phyloP scores from a whole-genome alignment of 1,140 invertebrate species.

The Mercenaria mercenaria region DNA sequence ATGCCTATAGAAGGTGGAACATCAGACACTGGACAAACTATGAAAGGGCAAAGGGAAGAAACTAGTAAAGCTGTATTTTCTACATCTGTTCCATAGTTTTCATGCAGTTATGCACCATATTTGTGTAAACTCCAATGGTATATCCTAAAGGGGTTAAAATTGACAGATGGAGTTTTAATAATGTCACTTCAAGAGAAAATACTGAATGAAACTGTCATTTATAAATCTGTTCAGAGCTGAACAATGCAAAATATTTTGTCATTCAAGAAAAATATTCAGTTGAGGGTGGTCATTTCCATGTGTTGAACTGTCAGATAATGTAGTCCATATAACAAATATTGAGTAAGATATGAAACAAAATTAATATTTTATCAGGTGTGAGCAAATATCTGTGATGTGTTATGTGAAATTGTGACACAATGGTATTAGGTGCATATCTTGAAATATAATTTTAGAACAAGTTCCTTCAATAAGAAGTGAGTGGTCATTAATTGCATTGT shows the following conservation, averaged over 20 bases:
- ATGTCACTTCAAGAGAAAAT: conserved; percentile 15
- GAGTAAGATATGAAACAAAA: neutral
- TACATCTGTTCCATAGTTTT: too few relatives aligned
- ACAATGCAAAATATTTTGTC: neutral
- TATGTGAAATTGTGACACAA: too few relatives aligned
- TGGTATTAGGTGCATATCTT: too few relatives aligned
- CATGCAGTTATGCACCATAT: too few relatives aligned
- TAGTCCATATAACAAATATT: neutral
- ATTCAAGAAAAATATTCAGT: neutral
- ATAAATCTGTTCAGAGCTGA: neutral
- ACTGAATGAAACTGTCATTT: conserved; percentile 47
- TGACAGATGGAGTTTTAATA: neutral
- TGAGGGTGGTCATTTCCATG: neutral
- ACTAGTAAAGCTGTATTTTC: too few relatives aligned
- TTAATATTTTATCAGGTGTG: conserved; percentile 13
- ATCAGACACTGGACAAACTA: too few relatives aligned
- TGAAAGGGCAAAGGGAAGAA: too few relatives aligned
- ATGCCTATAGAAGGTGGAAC: too few relatives aligned
- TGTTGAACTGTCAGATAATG: neutral
- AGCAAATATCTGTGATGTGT: too few relatives aligned
- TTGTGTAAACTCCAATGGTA: neutral
- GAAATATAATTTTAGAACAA: too few relatives aligned
- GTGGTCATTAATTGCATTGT: too few relatives aligned
- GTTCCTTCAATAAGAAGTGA: too few relatives aligned
- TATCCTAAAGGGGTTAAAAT: neutral